Conservation (phyloP, 2,113 vertebrate species). For the Colaptes auratus region DNA sequence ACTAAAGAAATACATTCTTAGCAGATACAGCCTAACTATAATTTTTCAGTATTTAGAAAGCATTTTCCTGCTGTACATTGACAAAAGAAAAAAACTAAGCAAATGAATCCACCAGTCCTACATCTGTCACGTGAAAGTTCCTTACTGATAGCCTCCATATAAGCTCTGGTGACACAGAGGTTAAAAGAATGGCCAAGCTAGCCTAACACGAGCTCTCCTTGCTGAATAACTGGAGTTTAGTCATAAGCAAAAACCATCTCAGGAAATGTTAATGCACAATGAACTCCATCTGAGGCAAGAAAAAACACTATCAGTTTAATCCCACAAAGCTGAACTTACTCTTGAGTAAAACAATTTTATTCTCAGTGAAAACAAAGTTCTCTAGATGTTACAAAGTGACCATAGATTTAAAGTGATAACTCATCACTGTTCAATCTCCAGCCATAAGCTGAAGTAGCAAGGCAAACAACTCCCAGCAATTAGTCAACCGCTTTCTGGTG, state of each 20-base stretch:
- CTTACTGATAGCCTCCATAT: neutral
- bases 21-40: neutral
- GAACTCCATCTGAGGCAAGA: neutral
- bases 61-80: neutral
- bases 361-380: neutral
- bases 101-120: neutral
- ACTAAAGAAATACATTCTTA: neutral
- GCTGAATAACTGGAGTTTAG: neutral
- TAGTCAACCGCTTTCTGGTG: neutral
- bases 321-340: neutral
- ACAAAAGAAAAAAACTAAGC: neutral
- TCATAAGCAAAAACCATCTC: neutral
- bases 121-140: neutral
- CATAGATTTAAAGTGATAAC: neutral
- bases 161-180: neutral
- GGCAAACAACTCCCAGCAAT: neutral
- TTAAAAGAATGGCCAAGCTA: neutral
- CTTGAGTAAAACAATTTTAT: neutral
- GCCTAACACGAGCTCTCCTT: neutral
- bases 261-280: neutral
- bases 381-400: neutral
- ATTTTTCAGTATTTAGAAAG: neutral
- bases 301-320: neutral
- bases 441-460: neutral
- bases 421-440: neutral